A percentile compares a stretch with the other conserved stretches of the same genome.
These are phyloP conservation scores for Odocoileus virginianus DNA, from an alignment of 2,113 vertebrate genomes.

Conservation along the genomic window DNA sequence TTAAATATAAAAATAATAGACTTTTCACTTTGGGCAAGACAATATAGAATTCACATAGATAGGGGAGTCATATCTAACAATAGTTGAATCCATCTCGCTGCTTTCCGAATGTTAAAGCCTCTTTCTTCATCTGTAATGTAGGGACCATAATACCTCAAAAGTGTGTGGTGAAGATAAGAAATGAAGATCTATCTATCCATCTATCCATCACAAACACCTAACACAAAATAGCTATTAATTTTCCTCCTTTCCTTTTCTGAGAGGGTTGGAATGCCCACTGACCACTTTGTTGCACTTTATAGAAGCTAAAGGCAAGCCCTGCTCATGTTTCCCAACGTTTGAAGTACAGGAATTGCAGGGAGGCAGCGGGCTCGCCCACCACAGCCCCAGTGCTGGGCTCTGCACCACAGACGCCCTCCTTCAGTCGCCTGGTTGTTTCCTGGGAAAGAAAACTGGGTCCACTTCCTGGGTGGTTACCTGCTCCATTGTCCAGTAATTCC, in stretches of 20 bases:
- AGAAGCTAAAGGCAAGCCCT: not conserved
- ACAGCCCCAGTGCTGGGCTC: not conserved
- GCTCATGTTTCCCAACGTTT: not conserved
- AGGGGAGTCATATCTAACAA: not conserved
- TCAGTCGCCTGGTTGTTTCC: not conserved
- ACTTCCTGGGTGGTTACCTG: conserved; percentile 71
- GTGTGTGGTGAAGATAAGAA: not conserved
- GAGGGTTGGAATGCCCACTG: not conserved
- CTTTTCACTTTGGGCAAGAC: not conserved
- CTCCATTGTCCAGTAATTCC: conserved; percentile 79
- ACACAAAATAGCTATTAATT: not conserved
- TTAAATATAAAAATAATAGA: conserved; percentile 7
- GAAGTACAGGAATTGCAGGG: not conserved
- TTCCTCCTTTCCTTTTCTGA: not conserved
- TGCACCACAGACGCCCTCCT: not conserved
- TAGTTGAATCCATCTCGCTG: not conserved
- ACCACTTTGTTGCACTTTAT: not conserved
- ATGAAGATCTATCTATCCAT: not conserved
- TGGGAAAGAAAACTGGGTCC: not conserved
- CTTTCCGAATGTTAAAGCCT: not conserved
- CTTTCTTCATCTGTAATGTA: not conserved
- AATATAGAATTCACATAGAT: not conserved
- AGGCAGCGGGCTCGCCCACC: not conserved
- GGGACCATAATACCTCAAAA: not conserved
- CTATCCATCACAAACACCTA: not conserved